These are phyloP conservation scores for Forbesichthys agassizii DNA, from an alignment of 2,113 vertebrate species.

Conservation along the genomic window DNA sequence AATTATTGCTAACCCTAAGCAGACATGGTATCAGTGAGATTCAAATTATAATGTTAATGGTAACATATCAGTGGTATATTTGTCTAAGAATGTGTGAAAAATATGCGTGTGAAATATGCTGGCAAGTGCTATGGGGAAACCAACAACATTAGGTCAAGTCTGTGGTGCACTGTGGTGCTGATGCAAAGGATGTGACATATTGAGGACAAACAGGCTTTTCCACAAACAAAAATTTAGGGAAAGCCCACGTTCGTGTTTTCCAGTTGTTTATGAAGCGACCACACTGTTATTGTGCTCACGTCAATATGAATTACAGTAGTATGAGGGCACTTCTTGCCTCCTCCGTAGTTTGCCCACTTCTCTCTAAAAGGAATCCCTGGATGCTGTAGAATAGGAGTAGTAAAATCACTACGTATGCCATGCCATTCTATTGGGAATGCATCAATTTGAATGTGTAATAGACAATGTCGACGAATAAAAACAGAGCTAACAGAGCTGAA, in stretches of 20 bases:
- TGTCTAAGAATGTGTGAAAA: constrained; percentile 25
- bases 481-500: no score
- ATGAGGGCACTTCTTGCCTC: constrained; percentile 35
- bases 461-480: no score
- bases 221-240: constrained; percentile 70
- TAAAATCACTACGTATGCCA: constrained; percentile 17
- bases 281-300: constrained; percentile 70
- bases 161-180: constrained; percentile 60
- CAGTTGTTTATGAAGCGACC: constrained; percentile 68
- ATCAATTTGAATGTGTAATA: no score
- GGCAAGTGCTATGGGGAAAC: constrained; percentile 52
- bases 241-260: constrained; percentile 62
- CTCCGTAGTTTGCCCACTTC: constrained; percentile 34
- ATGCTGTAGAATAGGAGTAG: constrained; percentile 23
- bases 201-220: constrained; percentile 70
- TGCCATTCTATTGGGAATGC: constrained; percentile 5
- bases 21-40: background rate
- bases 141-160: constrained; percentile 69
- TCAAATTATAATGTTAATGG: constrained; percentile 2
- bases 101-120: constrained; percentile 45
- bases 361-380: constrained; percentile 42
- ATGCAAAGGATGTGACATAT: constrained; percentile 69
- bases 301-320: constrained; percentile 62
- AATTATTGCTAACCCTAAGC: background rate
- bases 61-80: constrained; percentile 12